Evolutionary conservation across 2,113 vertebrate species (phyloP), one percentile per base, ranked within the genome.

Genomic region (Rhineura floridana): DNA sequence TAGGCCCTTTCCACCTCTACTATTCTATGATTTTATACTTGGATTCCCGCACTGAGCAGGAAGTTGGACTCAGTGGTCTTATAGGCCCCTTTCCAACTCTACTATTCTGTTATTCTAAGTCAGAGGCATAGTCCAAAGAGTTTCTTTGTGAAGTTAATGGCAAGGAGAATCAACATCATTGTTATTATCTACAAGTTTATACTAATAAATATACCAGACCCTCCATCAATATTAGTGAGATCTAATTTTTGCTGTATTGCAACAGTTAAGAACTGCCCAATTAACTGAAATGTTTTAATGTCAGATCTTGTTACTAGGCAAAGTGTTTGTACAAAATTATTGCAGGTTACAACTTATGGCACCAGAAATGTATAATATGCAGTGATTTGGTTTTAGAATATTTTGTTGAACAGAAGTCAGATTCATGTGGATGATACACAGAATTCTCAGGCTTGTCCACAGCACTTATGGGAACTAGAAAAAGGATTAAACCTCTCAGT

Each of bases 401-500:
- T 90, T 95, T 95, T 92, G 89, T 84, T 92, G 91, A 92, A 80
- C 88, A 70, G 6, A 91, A 91, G 67, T 72, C 87, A 91, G 89
- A 77, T 95, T 86, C 2, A 7, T 88, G 77, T 90, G 92, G 62
- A 87, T 95, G 91, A 86, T 91, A 88, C 91, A 92, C 94, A 93
- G 91, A 95, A 92, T 84, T 90, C 84, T 39, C 87, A 94, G 91
- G 92, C 69, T 84, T 93, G 88, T 94, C 91, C 92, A 72, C 90
- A 93, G 70, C 88, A 93, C 85, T 91, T 94, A 90, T 59, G 85
- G 83, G 89, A 92, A 87, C 88, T 91, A 90, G 90, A 62, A 93
- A 95, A 52, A 84, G 86, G 92, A 96, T 95, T 95, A 93, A 95
- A 93, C 90, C 81, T 93, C 90, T 95, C 92, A 89, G 91, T 95